A percentile compares a stretch with the other conserved stretches of the same genome.
phyloP scores from a whole-genome alignment of 2,888 invertebrate genomes.

The Podabrus alpinus region DNA sequence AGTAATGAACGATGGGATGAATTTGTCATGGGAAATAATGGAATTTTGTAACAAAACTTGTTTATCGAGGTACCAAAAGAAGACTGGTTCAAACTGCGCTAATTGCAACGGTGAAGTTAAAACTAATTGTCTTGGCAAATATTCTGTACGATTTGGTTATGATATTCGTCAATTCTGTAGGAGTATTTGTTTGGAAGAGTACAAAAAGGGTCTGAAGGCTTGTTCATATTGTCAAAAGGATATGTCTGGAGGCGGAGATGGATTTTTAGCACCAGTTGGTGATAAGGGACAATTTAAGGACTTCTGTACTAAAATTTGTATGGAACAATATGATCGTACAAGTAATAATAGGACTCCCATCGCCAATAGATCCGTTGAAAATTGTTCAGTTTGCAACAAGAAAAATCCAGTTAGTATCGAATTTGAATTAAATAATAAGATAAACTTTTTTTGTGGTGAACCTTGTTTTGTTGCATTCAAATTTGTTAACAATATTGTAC shows the following conservation, averaged over 20 bases:
- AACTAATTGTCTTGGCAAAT: constrained; percentile 83
- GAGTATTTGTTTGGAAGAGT: constrained; percentile 82
- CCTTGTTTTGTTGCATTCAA: constrained; percentile 93
- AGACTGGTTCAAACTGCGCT: constrained; percentile 76
- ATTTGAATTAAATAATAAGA: constrained; percentile 70
- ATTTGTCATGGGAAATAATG: constrained; percentile 89
- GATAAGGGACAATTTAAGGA: constrained; percentile 84
- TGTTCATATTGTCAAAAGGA: constrained; percentile 94
- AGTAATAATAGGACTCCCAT: constrained; percentile 65
- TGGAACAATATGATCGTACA: constrained; percentile 79
- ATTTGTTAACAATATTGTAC: constrained; percentile 86
- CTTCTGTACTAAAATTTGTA: constrained; percentile 66
- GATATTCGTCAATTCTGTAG: constrained; percentile 93
- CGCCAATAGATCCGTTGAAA: constrained; percentile 60
- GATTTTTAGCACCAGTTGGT: constrained; percentile 82
- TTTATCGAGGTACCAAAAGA: constrained; percentile 75
- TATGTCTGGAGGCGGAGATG: constrained; percentile 72
- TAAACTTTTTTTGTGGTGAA: constrained; percentile 82
- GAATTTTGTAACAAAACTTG: constrained; percentile 91
- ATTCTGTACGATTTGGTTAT: constrained; percentile 90
- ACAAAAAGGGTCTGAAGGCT: constrained; percentile 86
- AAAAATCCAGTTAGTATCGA: constrained; percentile 78
- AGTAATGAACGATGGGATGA: constrained; percentile 63
- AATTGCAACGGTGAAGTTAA: constrained; percentile 80
- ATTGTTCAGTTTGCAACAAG: constrained; percentile 82